Evolutionary conservation across 2,888 invertebrate species (phyloP), one percentile per base, ranked within the genome.

Genomic region (Melitaea athalia): DNA sequence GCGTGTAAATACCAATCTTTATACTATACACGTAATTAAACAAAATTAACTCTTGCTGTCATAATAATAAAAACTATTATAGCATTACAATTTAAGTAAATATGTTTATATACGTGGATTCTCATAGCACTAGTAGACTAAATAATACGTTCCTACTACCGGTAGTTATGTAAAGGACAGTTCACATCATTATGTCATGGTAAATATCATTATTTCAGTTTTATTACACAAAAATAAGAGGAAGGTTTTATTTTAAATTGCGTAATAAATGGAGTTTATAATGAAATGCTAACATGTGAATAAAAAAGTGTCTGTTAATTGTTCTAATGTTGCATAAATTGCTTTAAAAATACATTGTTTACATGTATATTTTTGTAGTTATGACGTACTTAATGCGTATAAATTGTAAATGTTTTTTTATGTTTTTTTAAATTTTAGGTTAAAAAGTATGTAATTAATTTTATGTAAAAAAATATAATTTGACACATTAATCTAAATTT

Each of bases 1-100:
- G 57, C 80, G 77, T 81, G 77, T 80, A 83, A 80, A 81, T 79
- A 79, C 78, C 71, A 68, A 61, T 66, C 11, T 6, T 59, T 64
- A 67, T 64, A 65, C 55, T 63, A 49, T 47, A 60, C 55, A 49
- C 38, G 31, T 66, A 60, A 45, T 60, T 24, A 63, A 15, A 49
- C 45, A 49, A 68, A 12, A 45, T 12, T 66, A 59, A 66, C 55
- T 17, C 63, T 63, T 66, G 64, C 42, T n/a, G 5, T 5, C 24
- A 3, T 42, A 57, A 31, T 42, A 31, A 50, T 62, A 67, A 67
- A 47, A 11, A 15, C 42, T 50, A 50, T 50, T 63, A 49, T 62
- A 6, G 42, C 50, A 45, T 63, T 24, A 14, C n/a, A 24, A 50
- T 67, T 47, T 33, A 42, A 38, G 57, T 42, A 31, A 43, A 59